Base-by-base conservation (phyloP, 2,797 vertebrate genomes). In the Artibeus lituratus region DNA sequence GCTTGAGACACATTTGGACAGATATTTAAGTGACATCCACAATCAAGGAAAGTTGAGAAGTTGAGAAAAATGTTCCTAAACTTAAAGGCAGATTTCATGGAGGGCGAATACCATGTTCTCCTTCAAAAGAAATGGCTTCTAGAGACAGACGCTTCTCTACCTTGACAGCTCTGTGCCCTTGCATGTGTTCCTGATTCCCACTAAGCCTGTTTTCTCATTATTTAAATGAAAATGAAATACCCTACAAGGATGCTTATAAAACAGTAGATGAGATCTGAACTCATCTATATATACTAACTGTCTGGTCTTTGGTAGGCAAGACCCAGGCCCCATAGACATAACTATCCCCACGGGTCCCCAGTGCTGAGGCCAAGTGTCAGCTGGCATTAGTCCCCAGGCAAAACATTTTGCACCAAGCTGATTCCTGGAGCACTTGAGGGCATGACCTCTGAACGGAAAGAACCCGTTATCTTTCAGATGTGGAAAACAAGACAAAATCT, bases 181-280 rank as follows among this genome's bases (percentile, higher is more conserved):
- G 51, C 21, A 39, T n/a, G 47, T 22, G 26, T 22, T 32, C 32
- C 35, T 80, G 35, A 88, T 22, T 65, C 55, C 37, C 44, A 42
- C 15, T 53, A 86, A 86, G 55, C 37, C 44, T 51, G 35, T 76
- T 62, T 73, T 80, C 10, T 90, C 29, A 69, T 57, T 53, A 51
- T 81, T 87, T 80, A 51, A 96, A 69, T 24, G 51, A 49, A 89
- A 70, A 59, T 53, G 94, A 94, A 83, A 91, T 29, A 53, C 5
- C 7, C 44, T 53, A 51, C 19, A 69, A 26, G 10, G 7, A 16
- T 95, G 47, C 29, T 92, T 53, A 90, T 53, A 67, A 84, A 84
- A 59, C 26, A 73, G 91, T n/a, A 87, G 32, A 49, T 67, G 37
- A 89, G 59, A 51, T 42, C 35, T 49, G 67, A 55, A 76, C 78